Base-by-base conservation (phyloP, 1,140 invertebrate species). In the Cataglyphis hispanica region DNA sequence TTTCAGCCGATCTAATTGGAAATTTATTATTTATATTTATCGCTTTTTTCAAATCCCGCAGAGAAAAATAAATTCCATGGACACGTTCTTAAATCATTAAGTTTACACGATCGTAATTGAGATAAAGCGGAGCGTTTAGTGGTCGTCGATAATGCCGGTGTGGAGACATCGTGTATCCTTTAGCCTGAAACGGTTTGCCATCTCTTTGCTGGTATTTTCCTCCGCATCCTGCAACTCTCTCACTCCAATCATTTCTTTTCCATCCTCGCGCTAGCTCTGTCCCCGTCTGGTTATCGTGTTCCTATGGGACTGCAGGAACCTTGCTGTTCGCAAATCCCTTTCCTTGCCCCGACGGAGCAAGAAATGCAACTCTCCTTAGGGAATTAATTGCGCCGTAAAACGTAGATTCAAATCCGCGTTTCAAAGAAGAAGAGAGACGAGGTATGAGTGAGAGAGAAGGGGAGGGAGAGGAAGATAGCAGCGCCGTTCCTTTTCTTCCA, bases 341-440 rank as follows among this genome's bases (percentile, higher is more conserved):
- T 85, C 90, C 87, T 78, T 87, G 75, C 80, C 89, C 61, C 84
- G 86, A 27, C 89, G 86, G 88, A 83, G 91, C 89, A 92, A 92
- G 91, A 92, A 92, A 91, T 92, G 90, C 90, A 92, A 91, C 90
- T 90, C 90, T 91, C 90, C 90, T 92, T 89, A 78, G 91, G 91
- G 91, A 92, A 92, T 92, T 92, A 92, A 92, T 92, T 92, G 90
- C 89, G 86, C 89, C 86, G 91, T 92, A 92, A 92, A 92, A 91
- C 91, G 91, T 90, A 87, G 89, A 92, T 92, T 92, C 91, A 92
- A 91, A 91, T 91, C 88, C 87, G 76, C 76, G 86, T 85, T 89
- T 91, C 85, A 91, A 91, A 92, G 88, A 85, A 88, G 86, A 85
- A 84, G 76, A 53, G 53, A 78, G 56, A 8, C 22, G 46, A 27